Evolutionary conservation across 2,797 vertebrate species (phyloP).

Genomic region (Leuciscus waleckii): DNA sequence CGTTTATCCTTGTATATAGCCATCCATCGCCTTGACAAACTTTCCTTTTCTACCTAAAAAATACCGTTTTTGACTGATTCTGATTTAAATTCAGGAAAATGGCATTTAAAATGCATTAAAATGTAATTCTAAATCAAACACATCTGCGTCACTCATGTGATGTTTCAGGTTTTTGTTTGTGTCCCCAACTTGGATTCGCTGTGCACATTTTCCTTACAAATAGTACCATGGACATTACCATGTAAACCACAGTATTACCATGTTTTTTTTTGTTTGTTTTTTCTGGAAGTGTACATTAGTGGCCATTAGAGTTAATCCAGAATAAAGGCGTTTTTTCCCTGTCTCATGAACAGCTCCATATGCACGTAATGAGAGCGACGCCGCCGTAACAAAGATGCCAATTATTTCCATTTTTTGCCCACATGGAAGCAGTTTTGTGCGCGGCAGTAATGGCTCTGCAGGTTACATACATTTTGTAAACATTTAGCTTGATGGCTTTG

Average conservation of each 20-base stretch:
- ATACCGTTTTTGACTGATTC: too few relatives aligned
- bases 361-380: slow-evolving; percentile 53
- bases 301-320: neutral
- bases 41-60: neutral
- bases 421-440: slow-evolving; percentile 64
- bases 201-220: neutral
- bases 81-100: too few relatives aligned
- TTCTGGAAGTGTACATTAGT: neutral
- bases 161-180: neutral
- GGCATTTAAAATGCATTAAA: too few relatives aligned
- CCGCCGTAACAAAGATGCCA: slow-evolving; percentile 55
- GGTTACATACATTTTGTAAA: slow-evolving; percentile 72
- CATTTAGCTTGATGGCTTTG: slow-evolving; percentile 76
- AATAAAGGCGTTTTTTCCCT: neutral
- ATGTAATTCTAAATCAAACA: neutral
- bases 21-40: neutral
- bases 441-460: slow-evolving; percentile 56
- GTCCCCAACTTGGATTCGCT: neutral
- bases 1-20: neutral
- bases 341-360: slow-evolving; percentile 59
- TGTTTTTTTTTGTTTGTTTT: too few relatives aligned
- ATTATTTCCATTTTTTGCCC: slow-evolving; percentile 63
- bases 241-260: neutral
- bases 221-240: neutral
- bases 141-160: neutral